phyloP scores from a whole-genome alignment of 2,888 invertebrate genomes.

The Notodonta dromedarius region DNA sequence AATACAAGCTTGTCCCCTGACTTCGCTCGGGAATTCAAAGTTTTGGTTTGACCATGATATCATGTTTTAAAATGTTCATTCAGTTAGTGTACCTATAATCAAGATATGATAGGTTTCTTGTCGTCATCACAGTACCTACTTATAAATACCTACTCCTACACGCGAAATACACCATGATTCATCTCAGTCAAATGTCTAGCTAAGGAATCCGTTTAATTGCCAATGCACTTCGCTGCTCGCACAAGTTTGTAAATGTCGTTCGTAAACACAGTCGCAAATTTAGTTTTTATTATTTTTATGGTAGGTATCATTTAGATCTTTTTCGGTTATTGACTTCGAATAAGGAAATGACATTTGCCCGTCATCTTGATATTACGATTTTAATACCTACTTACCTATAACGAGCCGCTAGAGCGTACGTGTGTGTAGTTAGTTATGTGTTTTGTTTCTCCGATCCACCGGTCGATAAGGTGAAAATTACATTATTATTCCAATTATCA shows the following conservation, averaged over 20 bases:
- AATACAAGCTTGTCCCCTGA: slow-evolving; percentile 32
- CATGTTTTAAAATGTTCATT: not conserved
- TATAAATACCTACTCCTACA: not conserved
- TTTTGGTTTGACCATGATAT: not conserved
- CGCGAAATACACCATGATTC: slow-evolving; percentile 1
- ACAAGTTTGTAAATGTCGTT: slow-evolving; percentile 11
- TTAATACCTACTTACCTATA: not conserved
- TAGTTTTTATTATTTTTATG: slow-evolving; percentile 22
- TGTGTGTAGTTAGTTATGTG: slow-evolving; percentile 32
- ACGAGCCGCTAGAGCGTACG: slow-evolving; percentile 13
- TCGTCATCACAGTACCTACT: not conserved
- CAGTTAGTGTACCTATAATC: not conserved
- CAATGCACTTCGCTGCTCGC: slow-evolving; percentile 10
- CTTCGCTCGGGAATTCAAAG: slow-evolving; percentile 16
- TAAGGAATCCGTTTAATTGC: slow-evolving; percentile 10
- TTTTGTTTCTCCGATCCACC: slow-evolving; percentile 37
- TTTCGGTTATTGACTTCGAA: slow-evolving; percentile 59
- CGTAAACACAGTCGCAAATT: slow-evolving; percentile 19
- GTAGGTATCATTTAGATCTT: slow-evolving; percentile 31
- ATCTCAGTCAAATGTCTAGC: not conserved
- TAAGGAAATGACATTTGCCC: slow-evolving; percentile 53
- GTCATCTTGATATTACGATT: slow-evolving; percentile 38
- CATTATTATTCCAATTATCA: slow-evolving; percentile 35
- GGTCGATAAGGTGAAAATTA: slow-evolving; percentile 37
- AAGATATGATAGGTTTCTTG: not conserved